Conservation (phyloP, 2,797 vertebrate species). For the Oreortyx pictus region DNA sequence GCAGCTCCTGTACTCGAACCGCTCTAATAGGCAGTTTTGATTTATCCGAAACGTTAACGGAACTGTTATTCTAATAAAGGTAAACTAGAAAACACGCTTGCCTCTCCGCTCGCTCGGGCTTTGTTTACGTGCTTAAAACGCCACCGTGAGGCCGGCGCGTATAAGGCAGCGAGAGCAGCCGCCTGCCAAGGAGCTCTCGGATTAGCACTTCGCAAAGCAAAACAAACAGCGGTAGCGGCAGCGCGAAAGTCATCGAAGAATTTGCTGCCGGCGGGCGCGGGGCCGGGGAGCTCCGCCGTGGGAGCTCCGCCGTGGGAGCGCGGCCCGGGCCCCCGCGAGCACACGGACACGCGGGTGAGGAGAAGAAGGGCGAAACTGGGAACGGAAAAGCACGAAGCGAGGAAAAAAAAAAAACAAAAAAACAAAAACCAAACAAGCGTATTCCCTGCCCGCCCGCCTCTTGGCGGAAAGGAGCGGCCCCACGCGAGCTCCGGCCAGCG, state of each 20-base stretch:
- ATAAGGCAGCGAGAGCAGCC: constrained; percentile 36
- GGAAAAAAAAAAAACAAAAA: too few relatives aligned
- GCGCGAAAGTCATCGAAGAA: background rate
- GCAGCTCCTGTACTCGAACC: background rate
- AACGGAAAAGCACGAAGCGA: background rate
- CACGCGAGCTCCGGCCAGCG: background rate
- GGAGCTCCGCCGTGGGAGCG: background rate
- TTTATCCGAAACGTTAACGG: constrained; percentile 51
- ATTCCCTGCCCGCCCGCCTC: background rate
- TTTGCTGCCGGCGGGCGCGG: background rate
- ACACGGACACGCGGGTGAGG: background rate
- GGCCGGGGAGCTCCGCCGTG: background rate
- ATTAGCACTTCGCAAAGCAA: constrained; percentile 22
- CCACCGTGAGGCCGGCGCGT: constrained; percentile 80
- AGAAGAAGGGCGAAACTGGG: background rate
- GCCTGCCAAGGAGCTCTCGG: constrained; percentile 40
- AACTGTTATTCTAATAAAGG: constrained; percentile 55
- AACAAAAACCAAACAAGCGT: too few relatives aligned
- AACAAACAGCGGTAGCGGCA: constrained; percentile 25
- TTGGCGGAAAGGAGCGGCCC: background rate
- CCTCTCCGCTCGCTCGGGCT: background rate
- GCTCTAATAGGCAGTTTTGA: constrained; percentile 43
- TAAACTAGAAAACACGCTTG: constrained; percentile 19
- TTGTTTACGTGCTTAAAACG: constrained; percentile 79
- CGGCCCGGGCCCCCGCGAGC: background rate